Conservation (phyloP, 1,140 invertebrate species). For the Zaprionus capensis region DNA sequence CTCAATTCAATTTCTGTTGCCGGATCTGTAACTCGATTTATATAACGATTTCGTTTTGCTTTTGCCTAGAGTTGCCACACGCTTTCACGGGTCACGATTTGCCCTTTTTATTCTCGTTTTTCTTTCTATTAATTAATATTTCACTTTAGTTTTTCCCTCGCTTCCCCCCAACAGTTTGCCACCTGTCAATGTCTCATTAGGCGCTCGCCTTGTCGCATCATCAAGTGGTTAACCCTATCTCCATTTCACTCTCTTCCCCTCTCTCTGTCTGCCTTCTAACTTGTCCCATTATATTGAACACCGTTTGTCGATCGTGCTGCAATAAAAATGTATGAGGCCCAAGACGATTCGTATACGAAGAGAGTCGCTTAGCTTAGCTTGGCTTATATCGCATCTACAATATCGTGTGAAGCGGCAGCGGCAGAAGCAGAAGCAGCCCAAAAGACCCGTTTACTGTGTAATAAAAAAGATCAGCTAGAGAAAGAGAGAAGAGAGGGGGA, state of each 20-base stretch:
- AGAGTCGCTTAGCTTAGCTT: not conserved
- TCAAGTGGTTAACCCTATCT: not conserved
- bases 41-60: not conserved
- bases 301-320: constrained; percentile 76
- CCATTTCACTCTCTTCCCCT: not conserved
- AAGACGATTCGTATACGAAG: not conserved
- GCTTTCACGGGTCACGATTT: constrained; percentile 43
- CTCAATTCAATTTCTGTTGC: constrained; percentile 28
- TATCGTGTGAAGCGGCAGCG: constrained; percentile 72
- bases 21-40: constrained; percentile 21
- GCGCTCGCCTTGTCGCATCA: constrained; percentile 29
- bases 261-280: not conserved
- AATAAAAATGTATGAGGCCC: constrained; percentile 77
- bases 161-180: constrained; percentile 9
- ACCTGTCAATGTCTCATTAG: constrained; percentile 46
- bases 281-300: constrained; percentile 72
- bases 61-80: not conserved
- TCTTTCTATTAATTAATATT: constrained; percentile 47
- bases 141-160: not conserved
- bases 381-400: constrained; percentile 62
- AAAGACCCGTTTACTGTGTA: constrained; percentile 48
- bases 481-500: not conserved
- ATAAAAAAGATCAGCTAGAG: constrained; percentile 38
- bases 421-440: constrained; percentile 13
- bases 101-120: constrained; percentile 13